A percentile compares a stretch with the other conserved stretches of the same genome.
These are phyloP conservation scores for Hydractinia symbiolongicarpus DNA, from an alignment of 30 jellyfish, hydroid and myxozoan species.

Conservation along the genomic window DNA sequence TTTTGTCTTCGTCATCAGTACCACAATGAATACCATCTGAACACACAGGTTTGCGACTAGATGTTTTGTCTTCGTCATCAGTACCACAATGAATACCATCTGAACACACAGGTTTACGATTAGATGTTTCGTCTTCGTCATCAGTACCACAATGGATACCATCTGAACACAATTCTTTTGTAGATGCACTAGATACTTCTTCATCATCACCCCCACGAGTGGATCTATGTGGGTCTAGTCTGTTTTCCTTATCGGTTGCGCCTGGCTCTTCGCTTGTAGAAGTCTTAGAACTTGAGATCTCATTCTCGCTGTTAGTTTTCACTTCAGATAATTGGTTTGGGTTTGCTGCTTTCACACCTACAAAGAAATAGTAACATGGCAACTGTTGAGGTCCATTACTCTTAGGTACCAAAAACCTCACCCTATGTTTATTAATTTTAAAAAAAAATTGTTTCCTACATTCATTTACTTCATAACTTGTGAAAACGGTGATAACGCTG, in stretches of 20 bases:
- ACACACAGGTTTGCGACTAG: background rate
- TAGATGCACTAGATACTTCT: background rate
- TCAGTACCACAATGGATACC: constrained; percentile 38
- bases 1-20: background rate
- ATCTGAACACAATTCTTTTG: constrained; percentile 10
- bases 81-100: constrained; percentile 61
- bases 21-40: constrained; percentile 16
- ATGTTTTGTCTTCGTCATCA: constrained; percentile 27
- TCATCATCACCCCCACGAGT: constrained; percentile 47
- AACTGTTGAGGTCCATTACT: too few species aligned
- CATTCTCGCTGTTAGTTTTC: constrained; percentile 21
- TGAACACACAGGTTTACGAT: constrained; percentile 23
- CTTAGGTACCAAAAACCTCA: too few species aligned
- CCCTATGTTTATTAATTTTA: too few species aligned
- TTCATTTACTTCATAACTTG: too few species aligned
- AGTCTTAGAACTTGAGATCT: constrained; percentile 31
- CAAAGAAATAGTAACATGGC: too few species aligned
- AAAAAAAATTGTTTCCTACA: too few species aligned
- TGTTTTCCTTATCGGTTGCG: background rate
- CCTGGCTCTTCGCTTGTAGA: constrained; percentile 3
- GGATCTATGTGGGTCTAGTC: constrained; percentile 47
- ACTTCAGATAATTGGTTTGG: too few species aligned
- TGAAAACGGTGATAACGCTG: too few species aligned
- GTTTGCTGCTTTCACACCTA: too few species aligned
- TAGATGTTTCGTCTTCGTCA: constrained; percentile 23